These are phyloP conservation scores for Brachionus koreanus DNA, from an alignment of 1,140 invertebrate genomes.

Conservation along the genomic window DNA sequence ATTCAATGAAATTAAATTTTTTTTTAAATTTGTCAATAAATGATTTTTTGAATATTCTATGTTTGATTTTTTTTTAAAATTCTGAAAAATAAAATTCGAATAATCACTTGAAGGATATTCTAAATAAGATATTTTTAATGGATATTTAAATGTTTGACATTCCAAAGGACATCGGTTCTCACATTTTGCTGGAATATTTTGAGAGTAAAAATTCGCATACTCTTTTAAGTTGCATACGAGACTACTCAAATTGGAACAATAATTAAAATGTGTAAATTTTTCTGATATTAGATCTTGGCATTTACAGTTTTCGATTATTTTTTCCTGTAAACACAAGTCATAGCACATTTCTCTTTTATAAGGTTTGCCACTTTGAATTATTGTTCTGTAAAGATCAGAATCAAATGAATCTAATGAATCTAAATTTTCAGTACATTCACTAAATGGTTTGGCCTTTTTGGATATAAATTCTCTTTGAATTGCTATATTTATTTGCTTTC, in stretches of 20 bases:
- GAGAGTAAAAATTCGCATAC: background rate
- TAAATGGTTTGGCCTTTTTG: background rate
- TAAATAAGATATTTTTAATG: background rate
- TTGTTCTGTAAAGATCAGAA: background rate
- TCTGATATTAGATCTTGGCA: background rate
- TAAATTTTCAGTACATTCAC: slow-evolving; percentile 18
- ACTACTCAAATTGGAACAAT: background rate
- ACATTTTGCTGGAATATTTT: background rate
- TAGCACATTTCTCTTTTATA: slow-evolving; percentile 20
- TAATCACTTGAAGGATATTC: slow-evolving; percentile 3
- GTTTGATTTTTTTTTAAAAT: background rate
- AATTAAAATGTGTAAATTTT: background rate
- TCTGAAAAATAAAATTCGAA: background rate
- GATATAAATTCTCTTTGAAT: background rate
- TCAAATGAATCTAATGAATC: slow-evolving; percentile 3
- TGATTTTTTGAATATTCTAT: background rate
- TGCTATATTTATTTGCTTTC: background rate
- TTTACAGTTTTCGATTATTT: background rate
- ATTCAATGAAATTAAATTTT: background rate
- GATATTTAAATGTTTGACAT: background rate
- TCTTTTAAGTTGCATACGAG: background rate
- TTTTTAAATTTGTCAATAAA: background rate
- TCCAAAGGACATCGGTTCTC: background rate
- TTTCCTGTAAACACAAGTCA: slow-evolving; percentile 35
- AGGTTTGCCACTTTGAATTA: background rate